Conservation (phyloP, 2,888 invertebrate species). For the Caenorhabditis wallacei region DNA sequence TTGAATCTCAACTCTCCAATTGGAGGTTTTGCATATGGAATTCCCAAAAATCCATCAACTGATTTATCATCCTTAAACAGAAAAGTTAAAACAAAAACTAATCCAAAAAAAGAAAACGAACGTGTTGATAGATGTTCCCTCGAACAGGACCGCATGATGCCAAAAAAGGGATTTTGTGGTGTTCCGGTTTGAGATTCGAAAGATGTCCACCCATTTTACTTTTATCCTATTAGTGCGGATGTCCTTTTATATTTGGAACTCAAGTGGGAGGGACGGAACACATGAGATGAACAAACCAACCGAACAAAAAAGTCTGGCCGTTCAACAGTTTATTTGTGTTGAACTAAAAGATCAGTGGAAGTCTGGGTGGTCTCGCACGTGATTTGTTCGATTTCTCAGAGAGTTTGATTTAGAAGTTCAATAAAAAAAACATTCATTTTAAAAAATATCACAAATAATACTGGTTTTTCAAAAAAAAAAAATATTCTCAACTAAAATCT, state of each 20-base stretch:
- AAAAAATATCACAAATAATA: too few species aligned
- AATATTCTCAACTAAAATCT: not conserved
- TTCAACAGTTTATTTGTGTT: slow-evolving; percentile 15
- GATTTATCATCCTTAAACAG: slow-evolving; percentile 16
- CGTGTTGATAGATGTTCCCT: slow-evolving; percentile 23
- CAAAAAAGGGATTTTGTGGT: not conserved
- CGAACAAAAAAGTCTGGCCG: slow-evolving; percentile 19
- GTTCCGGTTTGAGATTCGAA: slow-evolving; percentile 36
- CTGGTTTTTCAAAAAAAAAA: not conserved
- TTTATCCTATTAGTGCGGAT: slow-evolving; percentile 14
- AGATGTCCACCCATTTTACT: slow-evolving; percentile 31
- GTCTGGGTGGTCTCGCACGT: slow-evolving; percentile 6
- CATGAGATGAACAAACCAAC: slow-evolving; percentile 22
- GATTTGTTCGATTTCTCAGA: not conserved
- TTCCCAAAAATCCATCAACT: slow-evolving; percentile 57
- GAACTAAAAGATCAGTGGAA: slow-evolving; percentile 8
- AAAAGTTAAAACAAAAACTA: not conserved
- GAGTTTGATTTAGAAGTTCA: not conserved
- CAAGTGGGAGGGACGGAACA: slow-evolving; percentile 1
- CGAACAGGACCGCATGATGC: slow-evolving; percentile 30
- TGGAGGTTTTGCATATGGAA: slow-evolving; percentile 51
- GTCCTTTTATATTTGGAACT: slow-evolving; percentile 16
- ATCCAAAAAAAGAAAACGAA: not conserved
- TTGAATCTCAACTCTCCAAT: slow-evolving; percentile 52
- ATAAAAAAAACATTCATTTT: too few species aligned